A percentile compares a stretch with the other conserved stretches of the same genome.
Conservation (phyloP, 2,113 vertebrate species). For the Coryphaenoides rupestris region DNA sequence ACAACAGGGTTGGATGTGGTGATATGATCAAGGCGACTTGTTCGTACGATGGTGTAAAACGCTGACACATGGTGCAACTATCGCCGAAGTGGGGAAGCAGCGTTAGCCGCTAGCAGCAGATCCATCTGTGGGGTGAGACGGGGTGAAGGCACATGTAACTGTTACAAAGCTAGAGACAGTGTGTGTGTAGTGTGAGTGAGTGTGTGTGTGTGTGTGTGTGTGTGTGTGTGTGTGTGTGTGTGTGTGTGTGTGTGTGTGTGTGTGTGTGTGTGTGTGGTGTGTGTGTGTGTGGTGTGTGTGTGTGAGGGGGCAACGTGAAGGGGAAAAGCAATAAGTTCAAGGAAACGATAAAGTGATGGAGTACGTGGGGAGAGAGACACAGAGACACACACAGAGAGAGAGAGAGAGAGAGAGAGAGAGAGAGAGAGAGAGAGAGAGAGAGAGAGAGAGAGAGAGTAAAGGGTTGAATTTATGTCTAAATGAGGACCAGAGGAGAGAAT, state of each 20-base stretch:
- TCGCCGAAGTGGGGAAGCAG: no score
- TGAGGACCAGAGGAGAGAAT: slow-evolving; percentile 25
- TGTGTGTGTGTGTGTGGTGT: slow-evolving; percentile 1
- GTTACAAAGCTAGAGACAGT: no score
- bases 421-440: neutral
- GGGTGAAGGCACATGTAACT: no score
- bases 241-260: slow-evolving; percentile 4
- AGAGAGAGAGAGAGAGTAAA: slow-evolving; percentile 14
- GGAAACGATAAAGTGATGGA: neutral
- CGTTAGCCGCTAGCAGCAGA: no score
- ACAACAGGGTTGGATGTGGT: neutral
- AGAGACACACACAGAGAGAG: neutral
- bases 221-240: slow-evolving; percentile 9
- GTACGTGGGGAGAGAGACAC: slow-evolving; percentile 1
- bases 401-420: neutral
- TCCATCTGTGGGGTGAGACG: no score
- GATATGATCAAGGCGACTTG: neutral
- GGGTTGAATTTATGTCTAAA: slow-evolving; percentile 2
- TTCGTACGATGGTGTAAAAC: no score
- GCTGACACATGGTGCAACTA: no score
- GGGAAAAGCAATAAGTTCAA: neutral
- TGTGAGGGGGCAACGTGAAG: neutral
- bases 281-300: slow-evolving; percentile 2
- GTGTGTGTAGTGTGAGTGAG: neutral
- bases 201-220: slow-evolving; percentile 9